Evolutionary conservation across 2,797 vertebrate species (phyloP), one percentile per base, ranked within the genome.

Genomic region (Borostomias antarcticus): DNA sequence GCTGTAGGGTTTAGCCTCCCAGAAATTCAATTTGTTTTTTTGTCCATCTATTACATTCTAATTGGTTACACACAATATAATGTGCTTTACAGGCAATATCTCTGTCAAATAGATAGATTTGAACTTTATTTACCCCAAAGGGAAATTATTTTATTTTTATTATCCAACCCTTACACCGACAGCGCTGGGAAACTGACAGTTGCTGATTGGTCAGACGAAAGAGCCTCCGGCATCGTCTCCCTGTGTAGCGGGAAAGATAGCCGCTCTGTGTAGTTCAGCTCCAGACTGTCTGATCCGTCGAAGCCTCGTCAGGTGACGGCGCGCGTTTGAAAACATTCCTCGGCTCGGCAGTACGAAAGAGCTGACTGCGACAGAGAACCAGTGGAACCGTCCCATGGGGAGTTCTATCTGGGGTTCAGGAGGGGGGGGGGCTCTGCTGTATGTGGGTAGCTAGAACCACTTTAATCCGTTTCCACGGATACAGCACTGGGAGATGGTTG

Each of bases 361-460:
- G n/a, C 72, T 81, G 71, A 78, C 77, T 76, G 63, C 60, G 60
- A 76, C 57, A 68, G 76, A 25, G 30, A 77, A 69, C 75, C 56
- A 40, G 70, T 67, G 45, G 64, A 68, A 73, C 66, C 48, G 43
- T 88, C 87, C 87, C 88, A 68, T 51, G 65, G 86, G 84, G 85
- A 86, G 73, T 74, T 76, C 63, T 52, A 77, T 64, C 72, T 21
- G 82, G 74, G 62, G 83, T 88, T 89, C 79, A 79, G 60, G 66
- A 52, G 59, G 57, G 51, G 19, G 29, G 64, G 50, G 62, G 64
- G 60, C 21, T 77, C 19, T 61, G 72, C 54, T 69, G 69, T 45
- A n/a, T 54, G 48, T 32, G 10, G 3, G 19, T 43, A 58, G 1
- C 35, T 25, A 58, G 33, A 25, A 11, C n/a, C 13, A 3, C 75